A percentile compares a stretch with the other conserved stretches of the same genome.
Evolutionary conservation across 2,888 invertebrate genomes (phyloP).

Genomic region (Drosophila diplacantha): DNA sequence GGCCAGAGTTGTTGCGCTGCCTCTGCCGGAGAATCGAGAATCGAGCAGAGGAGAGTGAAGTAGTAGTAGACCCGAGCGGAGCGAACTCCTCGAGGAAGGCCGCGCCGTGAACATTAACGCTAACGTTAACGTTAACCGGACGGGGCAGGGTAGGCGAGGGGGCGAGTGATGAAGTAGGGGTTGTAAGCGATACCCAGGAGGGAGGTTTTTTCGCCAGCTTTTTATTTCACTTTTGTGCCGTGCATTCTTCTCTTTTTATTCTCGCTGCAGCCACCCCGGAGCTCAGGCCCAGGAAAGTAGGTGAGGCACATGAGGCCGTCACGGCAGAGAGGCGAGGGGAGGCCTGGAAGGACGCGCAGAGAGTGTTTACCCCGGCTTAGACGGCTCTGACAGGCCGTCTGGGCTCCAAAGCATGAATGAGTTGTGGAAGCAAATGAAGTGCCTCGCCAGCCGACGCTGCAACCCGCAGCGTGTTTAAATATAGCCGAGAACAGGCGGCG

Average conservation of each 20-base stretch:
- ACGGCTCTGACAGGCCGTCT: slow-evolving; percentile 50
- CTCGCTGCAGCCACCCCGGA: slow-evolving; percentile 56
- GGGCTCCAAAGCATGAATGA: slow-evolving; percentile 71
- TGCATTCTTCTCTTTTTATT: slow-evolving; percentile 36
- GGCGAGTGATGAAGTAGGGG: slow-evolving; percentile 34
- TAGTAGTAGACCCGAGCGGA: slow-evolving; percentile 52
- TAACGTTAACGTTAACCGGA: slow-evolving; percentile 47
- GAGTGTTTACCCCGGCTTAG: slow-evolving; percentile 71
- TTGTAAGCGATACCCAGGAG: slow-evolving; percentile 70
- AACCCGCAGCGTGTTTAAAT: slow-evolving; percentile 71
- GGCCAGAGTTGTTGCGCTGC: slow-evolving; percentile 32
- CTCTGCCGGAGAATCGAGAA: slow-evolving; percentile 48
- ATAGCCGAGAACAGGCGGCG: slow-evolving; percentile 55
- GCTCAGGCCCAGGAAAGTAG: slow-evolving; percentile 58
- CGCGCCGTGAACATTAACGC: slow-evolving; percentile 54
- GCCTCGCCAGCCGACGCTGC: slow-evolving; percentile 59
- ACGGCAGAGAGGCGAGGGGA: slow-evolving; percentile 24
- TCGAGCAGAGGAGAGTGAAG: slow-evolving; percentile 47
- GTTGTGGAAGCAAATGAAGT: slow-evolving; percentile 74
- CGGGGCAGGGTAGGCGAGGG: background rate
- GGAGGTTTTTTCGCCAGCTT: slow-evolving; percentile 48
- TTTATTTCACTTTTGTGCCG: slow-evolving; percentile 30
- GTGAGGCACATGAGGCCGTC: slow-evolving; percentile 58
- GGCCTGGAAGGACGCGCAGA: slow-evolving; percentile 38
- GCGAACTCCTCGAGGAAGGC: slow-evolving; percentile 64